These are phyloP conservation scores for Tretioscincus oriximinensis DNA, from an alignment of 2,113 vertebrate species.

Conservation along the genomic window DNA sequence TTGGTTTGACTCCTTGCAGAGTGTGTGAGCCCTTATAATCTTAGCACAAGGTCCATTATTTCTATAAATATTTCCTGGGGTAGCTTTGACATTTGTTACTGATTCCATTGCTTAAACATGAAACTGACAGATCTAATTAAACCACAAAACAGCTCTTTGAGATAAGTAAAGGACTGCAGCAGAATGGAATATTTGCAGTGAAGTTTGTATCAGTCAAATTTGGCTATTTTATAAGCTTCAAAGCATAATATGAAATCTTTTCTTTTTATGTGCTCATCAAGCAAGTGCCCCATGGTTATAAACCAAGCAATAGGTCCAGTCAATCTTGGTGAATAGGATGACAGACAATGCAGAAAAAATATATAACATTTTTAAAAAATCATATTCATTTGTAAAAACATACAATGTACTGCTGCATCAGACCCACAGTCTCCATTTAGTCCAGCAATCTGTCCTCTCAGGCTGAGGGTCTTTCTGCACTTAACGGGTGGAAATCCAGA, in stretches of 20 bases:
- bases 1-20: background rate
- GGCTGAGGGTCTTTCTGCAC: too few species aligned
- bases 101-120: background rate
- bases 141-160: background rate
- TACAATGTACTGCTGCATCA: background rate
- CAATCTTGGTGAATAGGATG: constrained; percentile 3
- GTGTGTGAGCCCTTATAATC: background rate
- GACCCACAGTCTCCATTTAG: too few species aligned
- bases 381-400: background rate
- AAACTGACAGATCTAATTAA: constrained; percentile 26
- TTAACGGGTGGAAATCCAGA: too few species aligned
- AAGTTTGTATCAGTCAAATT: constrained; percentile 26
- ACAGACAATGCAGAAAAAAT: background rate
- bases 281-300: background rate
- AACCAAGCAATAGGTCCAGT: constrained; percentile 12
- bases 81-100: background rate
- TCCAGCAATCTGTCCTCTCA: too few species aligned
- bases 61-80: background rate
- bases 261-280: constrained; percentile 11
- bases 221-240: constrained; percentile 21
- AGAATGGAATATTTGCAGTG: constrained; percentile 15
- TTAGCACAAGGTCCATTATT: background rate
- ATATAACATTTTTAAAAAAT: background rate
- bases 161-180: constrained; percentile 18
- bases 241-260: constrained; percentile 11